Conservation (phyloP, 2,113 vertebrate species). For the Scolopax mira region DNA sequence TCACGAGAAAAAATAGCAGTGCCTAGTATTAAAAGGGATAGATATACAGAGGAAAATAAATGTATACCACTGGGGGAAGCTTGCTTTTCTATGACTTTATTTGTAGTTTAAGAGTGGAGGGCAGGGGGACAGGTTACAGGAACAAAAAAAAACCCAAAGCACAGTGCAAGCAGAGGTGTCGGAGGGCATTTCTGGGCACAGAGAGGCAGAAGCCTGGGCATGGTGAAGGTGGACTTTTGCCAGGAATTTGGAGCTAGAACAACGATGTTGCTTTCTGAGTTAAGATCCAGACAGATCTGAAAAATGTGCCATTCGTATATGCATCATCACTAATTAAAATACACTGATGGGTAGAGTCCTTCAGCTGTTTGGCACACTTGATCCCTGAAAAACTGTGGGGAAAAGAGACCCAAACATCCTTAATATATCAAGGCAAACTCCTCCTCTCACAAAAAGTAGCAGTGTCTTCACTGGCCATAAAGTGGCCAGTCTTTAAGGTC, state of each 20-base stretch:
- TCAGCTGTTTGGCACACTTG: not conserved
- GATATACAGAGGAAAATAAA: not conserved
- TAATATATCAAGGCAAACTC: not conserved
- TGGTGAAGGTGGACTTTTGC: not conserved
- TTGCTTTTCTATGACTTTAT: not conserved
- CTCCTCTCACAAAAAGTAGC: not conserved
- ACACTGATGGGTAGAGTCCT: not conserved
- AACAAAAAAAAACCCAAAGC: not conserved
- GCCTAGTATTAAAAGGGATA: not conserved
- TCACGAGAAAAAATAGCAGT: not conserved
- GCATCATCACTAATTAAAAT: not conserved
- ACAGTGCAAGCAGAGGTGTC: fast-evolving
- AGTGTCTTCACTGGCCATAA: not conserved
- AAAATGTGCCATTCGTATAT: not conserved
- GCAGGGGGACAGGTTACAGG: too few species aligned
- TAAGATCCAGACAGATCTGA: not conserved
- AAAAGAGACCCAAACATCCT: not conserved
- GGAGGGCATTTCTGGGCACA: too few species aligned
- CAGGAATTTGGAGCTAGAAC: not conserved
- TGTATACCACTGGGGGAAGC: not conserved
- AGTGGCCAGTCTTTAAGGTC: not conserved
- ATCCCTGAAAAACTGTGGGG: not conserved
- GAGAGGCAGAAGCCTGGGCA: not conserved
- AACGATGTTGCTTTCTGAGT: not conserved
- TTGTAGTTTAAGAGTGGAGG: not conserved